Conservation (phyloP, 2,797 vertebrate genomes). For the Dermochelys coriacea region DNA sequence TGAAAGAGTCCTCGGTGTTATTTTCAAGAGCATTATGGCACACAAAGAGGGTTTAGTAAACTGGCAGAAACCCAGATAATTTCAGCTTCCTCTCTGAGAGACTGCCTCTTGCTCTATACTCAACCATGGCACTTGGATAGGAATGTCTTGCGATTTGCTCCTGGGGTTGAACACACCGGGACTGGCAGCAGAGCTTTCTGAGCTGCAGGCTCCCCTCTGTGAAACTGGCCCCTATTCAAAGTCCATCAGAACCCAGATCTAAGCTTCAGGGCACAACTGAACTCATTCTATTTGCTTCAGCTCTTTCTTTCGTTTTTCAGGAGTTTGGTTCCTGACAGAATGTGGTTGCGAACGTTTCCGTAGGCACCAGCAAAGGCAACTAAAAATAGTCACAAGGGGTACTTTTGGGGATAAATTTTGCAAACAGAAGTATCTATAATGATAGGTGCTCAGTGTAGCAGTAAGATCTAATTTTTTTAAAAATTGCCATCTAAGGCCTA, state of each 20-base stretch:
- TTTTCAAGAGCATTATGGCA: neutral
- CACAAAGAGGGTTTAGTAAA: neutral
- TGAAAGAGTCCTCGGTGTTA: slow-evolving; percentile 45
- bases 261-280: neutral
- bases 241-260: neutral
- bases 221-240: neutral
- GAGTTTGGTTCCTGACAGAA: neutral
- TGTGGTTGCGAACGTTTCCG: neutral
- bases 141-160: neutral
- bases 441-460: neutral
- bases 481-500: neutral
- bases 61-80: neutral
- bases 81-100: neutral
- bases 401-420: neutral
- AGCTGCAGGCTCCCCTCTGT: neutral
- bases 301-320: neutral
- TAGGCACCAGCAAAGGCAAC: neutral
- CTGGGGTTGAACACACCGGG: neutral
- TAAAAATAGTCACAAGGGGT: neutral
- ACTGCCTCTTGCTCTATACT: neutral
- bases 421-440: neutral
- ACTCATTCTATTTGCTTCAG: neutral
- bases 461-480: neutral
- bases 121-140: neutral
- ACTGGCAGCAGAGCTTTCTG: neutral